Evolutionary conservation across 1,140 invertebrate species (phyloP), one percentile per base, ranked within the genome.

Genomic region (Teleogryllus occipitalis): DNA sequence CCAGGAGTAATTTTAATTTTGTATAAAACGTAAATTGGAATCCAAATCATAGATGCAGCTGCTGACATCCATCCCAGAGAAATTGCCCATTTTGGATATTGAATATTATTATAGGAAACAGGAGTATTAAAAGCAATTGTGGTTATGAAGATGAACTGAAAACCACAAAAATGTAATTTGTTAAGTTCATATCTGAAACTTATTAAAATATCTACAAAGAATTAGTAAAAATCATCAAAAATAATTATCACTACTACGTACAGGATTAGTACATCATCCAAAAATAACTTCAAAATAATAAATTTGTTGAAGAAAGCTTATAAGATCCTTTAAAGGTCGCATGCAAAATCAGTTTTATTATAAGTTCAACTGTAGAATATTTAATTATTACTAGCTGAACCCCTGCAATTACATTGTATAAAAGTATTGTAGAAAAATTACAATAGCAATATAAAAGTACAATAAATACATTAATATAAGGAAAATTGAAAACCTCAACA

Each of bases 1-100:
- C 88, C 85, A 76, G 83, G 84, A 8, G 87, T 87, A 0, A 76
- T 82, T 49, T 86, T 81, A 80, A 90, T 83, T 72, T 84, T 85
- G 82, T 88, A 90, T 8, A 92, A 80, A 8, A 89, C 85, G 82
- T 90, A 91, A 18, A 87, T 82, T 6, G 91, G 91, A 79, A 93
- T 90, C 79, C 87, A 90, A 0, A 89, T 80, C 80, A 93, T 87
- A 7, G 91, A 92, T 7, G 87, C 83, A 6, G 86, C 81, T 54
- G 90, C 92, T 14, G 90, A 88, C 6, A 85, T 80, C 92, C 92
- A 93, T n/a, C 92, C 92, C 18, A 92, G 76, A 0, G 78, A 81
- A 18, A 90, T 84, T 0, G 90, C 89, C 92, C 92, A 93, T 12
- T 82, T 75, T 0, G 92, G 92, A 83, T 91, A 93, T 0, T 77